Percentiles rank a stretch among this genome's conserved stretches.
Conservation (phyloP, 2,113 vertebrate genomes). For the Oenanthe oenanthe region DNA sequence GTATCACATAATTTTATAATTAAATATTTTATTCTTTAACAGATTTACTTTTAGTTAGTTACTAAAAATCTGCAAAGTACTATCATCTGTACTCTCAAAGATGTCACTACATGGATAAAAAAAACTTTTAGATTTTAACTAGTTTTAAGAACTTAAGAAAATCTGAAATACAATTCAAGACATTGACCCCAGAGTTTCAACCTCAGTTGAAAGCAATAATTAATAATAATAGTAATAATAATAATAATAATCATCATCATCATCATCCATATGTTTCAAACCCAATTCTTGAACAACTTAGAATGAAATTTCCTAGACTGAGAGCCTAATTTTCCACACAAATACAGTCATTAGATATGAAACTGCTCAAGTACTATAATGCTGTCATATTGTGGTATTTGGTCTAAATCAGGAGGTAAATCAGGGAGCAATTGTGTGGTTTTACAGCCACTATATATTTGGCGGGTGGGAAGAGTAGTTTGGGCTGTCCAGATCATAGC, state of each 20-base stretch:
- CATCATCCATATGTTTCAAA: background rate
- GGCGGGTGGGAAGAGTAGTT: background rate
- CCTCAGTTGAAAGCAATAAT: background rate
- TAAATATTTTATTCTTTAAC: background rate
- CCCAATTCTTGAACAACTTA: background rate
- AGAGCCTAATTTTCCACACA: background rate
- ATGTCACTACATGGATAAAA: background rate
- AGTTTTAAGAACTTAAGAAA: background rate
- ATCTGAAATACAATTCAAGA: background rate
- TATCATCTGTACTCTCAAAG: background rate
- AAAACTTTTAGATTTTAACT: background rate
- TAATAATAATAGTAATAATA: background rate
- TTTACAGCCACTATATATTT: background rate
- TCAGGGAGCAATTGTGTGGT: background rate
- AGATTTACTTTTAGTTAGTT: background rate
- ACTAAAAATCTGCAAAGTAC: background rate
- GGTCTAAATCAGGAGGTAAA: background rate
- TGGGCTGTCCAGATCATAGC: background rate
- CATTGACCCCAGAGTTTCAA: background rate
- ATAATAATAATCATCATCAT: background rate
- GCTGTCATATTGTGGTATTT: background rate
- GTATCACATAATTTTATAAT: background rate
- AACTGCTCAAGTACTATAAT: background rate
- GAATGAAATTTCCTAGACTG: background rate
- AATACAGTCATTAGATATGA: background rate